These are phyloP conservation scores for Rhopalosiphum padi DNA, from an alignment of 1,140 invertebrate species.

Conservation along the genomic window DNA sequence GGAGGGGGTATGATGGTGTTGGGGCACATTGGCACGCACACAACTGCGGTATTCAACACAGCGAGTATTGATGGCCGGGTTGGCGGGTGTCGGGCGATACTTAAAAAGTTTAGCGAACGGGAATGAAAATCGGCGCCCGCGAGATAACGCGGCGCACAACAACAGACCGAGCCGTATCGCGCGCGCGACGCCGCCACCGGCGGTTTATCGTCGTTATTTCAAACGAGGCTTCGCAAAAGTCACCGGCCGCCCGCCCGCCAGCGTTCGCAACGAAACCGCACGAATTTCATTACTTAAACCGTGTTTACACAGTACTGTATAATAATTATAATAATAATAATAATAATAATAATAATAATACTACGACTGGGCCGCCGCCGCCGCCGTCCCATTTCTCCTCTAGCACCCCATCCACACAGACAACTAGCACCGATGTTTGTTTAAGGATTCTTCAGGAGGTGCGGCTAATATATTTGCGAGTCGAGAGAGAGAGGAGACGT, in stretches of 20 bases:
- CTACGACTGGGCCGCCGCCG: too few species aligned
- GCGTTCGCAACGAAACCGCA: not conserved
- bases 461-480: not conserved
- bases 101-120: slow-evolving; percentile 4
- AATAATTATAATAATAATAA: slow-evolving; percentile 23
- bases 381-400: not conserved
- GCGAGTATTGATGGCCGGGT: not conserved
- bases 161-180: not conserved
- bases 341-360: not conserved
- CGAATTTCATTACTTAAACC: slow-evolving; percentile 45
- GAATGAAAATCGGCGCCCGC: not conserved
- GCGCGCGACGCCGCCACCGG: not conserved
- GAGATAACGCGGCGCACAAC: not conserved
- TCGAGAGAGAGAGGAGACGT: not conserved
- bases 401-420: not conserved
- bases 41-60: not conserved
- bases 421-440: slow-evolving; percentile 29
- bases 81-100: not conserved
- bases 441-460: slow-evolving; percentile 23
- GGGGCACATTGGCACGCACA: not conserved
- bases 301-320: not conserved
- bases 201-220: slow-evolving; percentile 43
- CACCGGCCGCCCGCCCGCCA: not conserved
- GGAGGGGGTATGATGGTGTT: too few species aligned
- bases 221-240: slow-evolving; percentile 10